These are phyloP conservation scores for Mus spicilegus DNA, from an alignment of 2,113 vertebrate species.

Conservation along the genomic window DNA sequence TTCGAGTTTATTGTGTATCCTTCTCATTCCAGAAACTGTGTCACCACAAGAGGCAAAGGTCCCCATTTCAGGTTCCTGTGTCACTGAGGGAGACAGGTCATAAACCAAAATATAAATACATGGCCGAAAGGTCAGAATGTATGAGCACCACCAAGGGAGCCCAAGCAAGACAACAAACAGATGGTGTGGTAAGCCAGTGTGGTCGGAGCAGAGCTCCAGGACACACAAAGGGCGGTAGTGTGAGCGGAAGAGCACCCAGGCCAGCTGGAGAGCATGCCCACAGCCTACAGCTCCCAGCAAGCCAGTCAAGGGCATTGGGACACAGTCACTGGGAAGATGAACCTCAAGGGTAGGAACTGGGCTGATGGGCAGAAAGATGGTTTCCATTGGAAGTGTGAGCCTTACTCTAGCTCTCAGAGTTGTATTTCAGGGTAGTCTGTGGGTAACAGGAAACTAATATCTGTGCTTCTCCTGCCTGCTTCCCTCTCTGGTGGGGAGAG, in stretches of 20 bases:
- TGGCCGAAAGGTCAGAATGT: neutral
- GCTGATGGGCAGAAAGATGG: rapidly evolving
- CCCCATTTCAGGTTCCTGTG: neutral
- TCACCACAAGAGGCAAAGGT: neutral
- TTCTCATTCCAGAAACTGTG: neutral
- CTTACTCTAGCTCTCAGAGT: neutral
- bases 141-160: neutral
- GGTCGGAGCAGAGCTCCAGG: neutral
- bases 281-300: neutral
- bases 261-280: neutral
- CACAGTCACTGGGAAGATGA: neutral
- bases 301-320: neutral
- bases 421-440: neutral
- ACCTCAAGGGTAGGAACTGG: neutral
- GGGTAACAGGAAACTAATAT: neutral
- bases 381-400: neutral
- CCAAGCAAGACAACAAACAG: neutral
- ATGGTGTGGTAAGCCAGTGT: neutral
- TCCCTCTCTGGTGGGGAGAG: neutral
- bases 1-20: neutral
- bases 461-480: neutral
- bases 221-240: neutral
- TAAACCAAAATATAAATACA: neutral
- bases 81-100: neutral
- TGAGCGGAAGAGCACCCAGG: neutral